Evolutionary conservation across 2,888 invertebrate species (phyloP), one percentile per base, ranked within the genome.

Genomic region (Pterostichus niger): DNA sequence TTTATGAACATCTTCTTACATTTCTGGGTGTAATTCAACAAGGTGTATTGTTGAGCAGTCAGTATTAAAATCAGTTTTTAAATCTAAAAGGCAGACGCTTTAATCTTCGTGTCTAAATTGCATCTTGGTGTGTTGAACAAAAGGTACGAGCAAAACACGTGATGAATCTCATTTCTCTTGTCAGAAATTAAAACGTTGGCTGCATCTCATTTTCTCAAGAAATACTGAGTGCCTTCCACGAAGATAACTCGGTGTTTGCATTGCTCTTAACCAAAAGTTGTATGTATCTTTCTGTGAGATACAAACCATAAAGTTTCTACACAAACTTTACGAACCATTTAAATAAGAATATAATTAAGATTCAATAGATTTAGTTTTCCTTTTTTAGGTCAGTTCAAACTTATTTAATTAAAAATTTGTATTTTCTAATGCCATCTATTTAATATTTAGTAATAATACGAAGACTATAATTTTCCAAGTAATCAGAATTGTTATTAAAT

Each of bases 341-440:
- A 24, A 73, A 73, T 73, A 49, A 49, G 24, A 73, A 73, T 11
- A 73, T 73, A 73, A 73, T 73, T 46, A 73, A 46, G 46, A 73
- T 73, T 73, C 73, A 46, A 73, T 73, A 11, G 44, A 64, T 33
- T 35, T 56, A 40, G 40, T 40, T 40, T 40, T 40, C 6, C 40
- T 40, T 40, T 7, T 40, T 40, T 6, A 40, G 40, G 40, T 40
- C 1, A 40, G 6, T 40, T 40, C 0, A 40, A 40, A 40, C 40
- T 40, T 40, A 0, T 0, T 24, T 24, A 40, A 40, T 40, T 7
- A 7, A 40, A 7, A 40, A 6, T 49, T 49, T n/a, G 13, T 40
- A 40, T 40, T 56, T 17, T 56, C 24, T 15, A n/a, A n/a, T n/a
- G n/a, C n/a, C n/a, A n/a, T n/a, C n/a, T n/a, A n/a, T n/a, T n/a